phyloP scores from a whole-genome alignment of 2,113 vertebrate genomes.

The Raphicerus campestris region DNA sequence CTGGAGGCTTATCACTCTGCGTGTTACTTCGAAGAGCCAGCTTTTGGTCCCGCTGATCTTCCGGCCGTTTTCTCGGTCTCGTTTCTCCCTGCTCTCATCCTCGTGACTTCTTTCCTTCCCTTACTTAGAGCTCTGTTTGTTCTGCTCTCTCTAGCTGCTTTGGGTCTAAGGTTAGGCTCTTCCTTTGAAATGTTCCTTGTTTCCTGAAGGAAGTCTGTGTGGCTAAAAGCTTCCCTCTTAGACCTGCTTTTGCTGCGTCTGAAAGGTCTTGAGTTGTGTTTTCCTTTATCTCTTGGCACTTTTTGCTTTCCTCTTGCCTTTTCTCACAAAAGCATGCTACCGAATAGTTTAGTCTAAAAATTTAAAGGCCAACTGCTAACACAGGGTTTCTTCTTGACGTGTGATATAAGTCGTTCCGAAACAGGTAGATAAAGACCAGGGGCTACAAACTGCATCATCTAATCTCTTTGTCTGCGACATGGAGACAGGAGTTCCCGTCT shows the following conservation, averaged over 20 bases:
- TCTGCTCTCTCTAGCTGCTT: not conserved
- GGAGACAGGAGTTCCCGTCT: rapidly evolving
- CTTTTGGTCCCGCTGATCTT: not conserved
- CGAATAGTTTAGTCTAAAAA: not conserved
- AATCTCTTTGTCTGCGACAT: not conserved
- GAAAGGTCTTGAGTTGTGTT: not conserved
- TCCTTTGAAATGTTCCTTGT: not conserved
- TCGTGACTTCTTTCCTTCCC: not conserved
- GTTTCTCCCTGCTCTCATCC: not conserved
- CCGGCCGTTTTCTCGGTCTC: rapidly evolving
- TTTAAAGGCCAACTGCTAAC: not conserved
- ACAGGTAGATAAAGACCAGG: not conserved
- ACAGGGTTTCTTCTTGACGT: not conserved
- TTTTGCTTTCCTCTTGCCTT: not conserved
- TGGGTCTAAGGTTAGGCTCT: not conserved
- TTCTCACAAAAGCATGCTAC: not conserved
- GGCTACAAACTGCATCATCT: not conserved
- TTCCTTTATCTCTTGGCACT: not conserved
- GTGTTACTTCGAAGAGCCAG: not conserved
- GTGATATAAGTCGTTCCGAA: not conserved
- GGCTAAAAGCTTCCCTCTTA: not conserved
- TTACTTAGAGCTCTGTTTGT: not conserved
- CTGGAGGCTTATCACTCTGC: not conserved
- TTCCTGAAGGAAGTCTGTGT: not conserved
- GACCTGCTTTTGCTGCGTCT: not conserved